Conservation (phyloP, 1,140 invertebrate species). For the Gryon sp. region DNA sequence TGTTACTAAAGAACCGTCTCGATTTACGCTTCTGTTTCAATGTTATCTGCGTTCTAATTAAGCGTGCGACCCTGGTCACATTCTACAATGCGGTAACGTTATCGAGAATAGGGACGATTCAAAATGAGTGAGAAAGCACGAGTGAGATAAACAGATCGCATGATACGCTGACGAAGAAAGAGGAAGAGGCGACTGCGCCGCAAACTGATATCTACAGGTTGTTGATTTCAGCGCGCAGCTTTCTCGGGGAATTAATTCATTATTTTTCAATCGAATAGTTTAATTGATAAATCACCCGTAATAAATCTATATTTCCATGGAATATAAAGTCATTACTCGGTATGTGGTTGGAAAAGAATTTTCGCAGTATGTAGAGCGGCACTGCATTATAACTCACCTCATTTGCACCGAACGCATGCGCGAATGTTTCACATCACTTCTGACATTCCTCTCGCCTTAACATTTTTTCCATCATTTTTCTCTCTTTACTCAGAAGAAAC, state of each 20-base stretch:
- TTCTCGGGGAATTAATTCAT: slow-evolving; percentile 66
- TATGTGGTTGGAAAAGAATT: neutral
- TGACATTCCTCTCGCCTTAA: neutral
- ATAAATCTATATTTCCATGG: slow-evolving; percentile 65
- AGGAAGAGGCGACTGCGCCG: slow-evolving; percentile 9
- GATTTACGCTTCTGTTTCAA: slow-evolving; percentile 42
- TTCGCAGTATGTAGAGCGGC: neutral
- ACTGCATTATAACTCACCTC: slow-evolving; percentile 37
- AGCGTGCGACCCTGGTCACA: slow-evolving; percentile 36
- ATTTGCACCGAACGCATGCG: slow-evolving; percentile 33
- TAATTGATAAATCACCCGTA: slow-evolving; percentile 64
- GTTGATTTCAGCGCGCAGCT: slow-evolving; percentile 63
- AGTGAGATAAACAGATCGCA: slow-evolving; percentile 11
- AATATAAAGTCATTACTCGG: slow-evolving; percentile 65
- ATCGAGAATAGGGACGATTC: slow-evolving; percentile 15
- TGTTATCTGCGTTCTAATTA: slow-evolving; percentile 57
- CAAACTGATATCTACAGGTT: slow-evolving; percentile 71
- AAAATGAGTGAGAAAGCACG: slow-evolving; percentile 14
- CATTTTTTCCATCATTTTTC: slow-evolving; percentile 52
- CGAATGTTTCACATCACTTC: slow-evolving; percentile 1
- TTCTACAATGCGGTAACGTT: slow-evolving; percentile 53
- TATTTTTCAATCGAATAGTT: slow-evolving; percentile 66
- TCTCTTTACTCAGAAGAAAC: no score
- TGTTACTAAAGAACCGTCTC: slow-evolving; percentile 28
- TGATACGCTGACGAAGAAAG: no score